phyloP scores from a whole-genome alignment of 1,140 invertebrate genomes.

The Nylanderia fulva region DNA sequence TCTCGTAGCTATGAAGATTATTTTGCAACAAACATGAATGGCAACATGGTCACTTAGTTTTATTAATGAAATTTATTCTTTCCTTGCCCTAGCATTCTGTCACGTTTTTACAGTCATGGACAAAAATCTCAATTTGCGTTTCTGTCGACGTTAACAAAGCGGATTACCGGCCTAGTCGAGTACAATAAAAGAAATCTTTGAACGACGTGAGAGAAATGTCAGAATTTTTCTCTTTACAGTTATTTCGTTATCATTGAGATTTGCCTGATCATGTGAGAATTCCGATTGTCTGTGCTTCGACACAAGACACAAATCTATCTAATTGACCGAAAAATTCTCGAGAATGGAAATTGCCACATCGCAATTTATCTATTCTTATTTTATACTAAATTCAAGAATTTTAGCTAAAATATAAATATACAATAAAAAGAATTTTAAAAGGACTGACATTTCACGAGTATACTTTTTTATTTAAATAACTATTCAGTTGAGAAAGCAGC shows the following conservation, averaged over 20 bases:
- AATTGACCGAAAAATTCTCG: constrained; percentile 45
- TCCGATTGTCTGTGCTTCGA: neutral
- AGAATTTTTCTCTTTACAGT: constrained; percentile 21
- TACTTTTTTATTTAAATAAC: neutral
- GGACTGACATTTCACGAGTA: neutral
- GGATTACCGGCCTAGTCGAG: constrained; percentile 15
- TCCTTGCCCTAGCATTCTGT: neutral
- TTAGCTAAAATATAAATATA: neutral
- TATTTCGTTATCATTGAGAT: constrained; percentile 34
- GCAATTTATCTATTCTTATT: neutral
- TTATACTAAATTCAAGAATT: neutral
- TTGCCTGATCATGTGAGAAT: neutral
- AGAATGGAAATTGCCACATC: neutral
- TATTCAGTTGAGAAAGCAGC: neutral
- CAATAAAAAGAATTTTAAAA: too few species aligned
- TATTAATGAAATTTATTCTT: constrained; percentile 30
- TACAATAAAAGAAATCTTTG: constrained; percentile 17
- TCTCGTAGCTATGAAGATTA: neutral
- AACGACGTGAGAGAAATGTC: constrained; percentile 35
- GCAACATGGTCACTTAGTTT: neutral
- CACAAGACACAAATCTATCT: constrained; percentile 19
- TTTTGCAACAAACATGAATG: neutral
- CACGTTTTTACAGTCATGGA: neutral
- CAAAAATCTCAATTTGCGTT: constrained; percentile 32
- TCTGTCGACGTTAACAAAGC: constrained; percentile 43